A percentile compares a stretch with the other conserved stretches of the same genome.
These are phyloP conservation scores for Acanthosepion esculentum DNA, from an alignment of 2,888 invertebrate genomes.

Conservation along the genomic window DNA sequence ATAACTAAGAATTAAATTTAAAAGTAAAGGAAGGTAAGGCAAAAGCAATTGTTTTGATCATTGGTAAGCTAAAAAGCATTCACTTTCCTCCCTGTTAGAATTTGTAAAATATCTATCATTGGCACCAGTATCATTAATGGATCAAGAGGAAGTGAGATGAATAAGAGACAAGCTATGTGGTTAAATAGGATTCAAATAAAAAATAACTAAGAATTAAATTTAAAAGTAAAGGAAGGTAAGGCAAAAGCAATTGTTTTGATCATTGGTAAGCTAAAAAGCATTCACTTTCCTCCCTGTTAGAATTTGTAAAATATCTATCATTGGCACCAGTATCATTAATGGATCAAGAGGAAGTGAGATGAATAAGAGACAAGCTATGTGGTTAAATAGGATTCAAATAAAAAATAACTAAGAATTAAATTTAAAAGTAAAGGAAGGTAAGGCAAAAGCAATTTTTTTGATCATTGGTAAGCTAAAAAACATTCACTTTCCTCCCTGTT, in stretches of 20 bases:
- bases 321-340: background rate
- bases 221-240: background rate
- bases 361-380: too few relatives aligned
- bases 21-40: background rate
- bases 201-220: too few relatives aligned
- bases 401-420: too few relatives aligned
- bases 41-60: background rate
- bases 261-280: background rate
- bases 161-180: too few relatives aligned
- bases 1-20: too few relatives aligned
- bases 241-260: background rate
- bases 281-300: background rate
- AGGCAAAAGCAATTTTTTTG: background rate
- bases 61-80: background rate
- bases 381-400: too few relatives aligned
- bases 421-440: too few relatives aligned
- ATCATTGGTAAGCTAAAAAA: background rate
- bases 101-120: background rate
- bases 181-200: too few relatives aligned
- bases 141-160: too few relatives aligned
- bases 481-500: background rate
- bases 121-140: background rate
- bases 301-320: background rate
- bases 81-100: background rate
- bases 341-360: too few relatives aligned